Evolutionary conservation across 2,888 invertebrate genomes (phyloP).

Genomic region (Trichopria drosophilae): DNA sequence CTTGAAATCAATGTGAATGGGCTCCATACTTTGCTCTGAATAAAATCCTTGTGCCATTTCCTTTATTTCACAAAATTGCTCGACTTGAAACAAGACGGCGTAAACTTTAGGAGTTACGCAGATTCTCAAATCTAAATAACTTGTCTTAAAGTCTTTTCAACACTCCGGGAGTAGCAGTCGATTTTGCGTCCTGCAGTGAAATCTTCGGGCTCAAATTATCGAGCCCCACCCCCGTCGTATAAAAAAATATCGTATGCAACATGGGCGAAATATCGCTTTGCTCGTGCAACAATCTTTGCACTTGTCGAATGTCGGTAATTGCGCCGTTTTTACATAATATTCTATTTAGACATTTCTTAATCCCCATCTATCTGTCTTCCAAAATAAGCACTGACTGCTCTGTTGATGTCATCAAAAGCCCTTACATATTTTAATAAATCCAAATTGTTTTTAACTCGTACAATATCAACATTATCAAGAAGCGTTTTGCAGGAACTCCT

Average conservation of each 20-base stretch:
- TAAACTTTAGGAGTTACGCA: slow-evolving; percentile 3
- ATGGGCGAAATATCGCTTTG: no score
- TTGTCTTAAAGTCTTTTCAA: no score
- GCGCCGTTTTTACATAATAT: no score
- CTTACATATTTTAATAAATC: slow-evolving; percentile 11
- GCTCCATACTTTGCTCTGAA: slow-evolving; percentile 10
- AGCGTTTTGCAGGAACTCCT: slow-evolving; percentile 17
- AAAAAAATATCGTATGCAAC: no score
- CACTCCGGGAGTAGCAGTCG: slow-evolving; percentile 1
- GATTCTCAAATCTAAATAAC: slow-evolving; percentile 1
- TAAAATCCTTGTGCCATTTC: slow-evolving; percentile 4
- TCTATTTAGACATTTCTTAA: slow-evolving; percentile 12
- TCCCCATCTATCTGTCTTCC: slow-evolving; percentile 7
- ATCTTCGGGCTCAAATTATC: no score
- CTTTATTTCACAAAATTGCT: slow-evolving; percentile 14
- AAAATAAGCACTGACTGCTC: slow-evolving; percentile 14
- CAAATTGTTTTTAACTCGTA: slow-evolving; percentile 3
- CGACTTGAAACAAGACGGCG: slow-evolving; percentile 13
- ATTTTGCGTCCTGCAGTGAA: neutral
- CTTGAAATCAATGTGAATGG: slow-evolving; percentile 12
- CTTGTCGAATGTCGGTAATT: no score
- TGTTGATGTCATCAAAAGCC: slow-evolving; percentile 15
- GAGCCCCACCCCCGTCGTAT: no score
- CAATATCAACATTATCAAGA: slow-evolving; percentile 14
- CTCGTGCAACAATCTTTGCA: no score